Evolutionary conservation across 2,113 vertebrate species (phyloP).

Genomic region (Lasiurus borealis): DNA sequence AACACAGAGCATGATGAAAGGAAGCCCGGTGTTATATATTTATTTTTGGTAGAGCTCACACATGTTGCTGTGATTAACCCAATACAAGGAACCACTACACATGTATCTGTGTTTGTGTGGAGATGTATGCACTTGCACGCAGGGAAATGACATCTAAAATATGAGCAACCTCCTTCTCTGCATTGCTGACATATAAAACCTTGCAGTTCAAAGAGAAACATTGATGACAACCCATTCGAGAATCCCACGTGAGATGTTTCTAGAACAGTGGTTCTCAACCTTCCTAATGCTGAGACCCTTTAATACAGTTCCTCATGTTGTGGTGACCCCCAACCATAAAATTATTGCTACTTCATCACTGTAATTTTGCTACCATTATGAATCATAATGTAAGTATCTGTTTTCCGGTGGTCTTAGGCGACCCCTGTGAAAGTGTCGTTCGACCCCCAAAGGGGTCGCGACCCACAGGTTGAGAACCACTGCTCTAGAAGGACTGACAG

Average conservation of each 20-base stretch:
- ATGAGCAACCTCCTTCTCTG: neutral
- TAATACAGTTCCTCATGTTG: too few relatives aligned
- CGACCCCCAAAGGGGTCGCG: too few relatives aligned
- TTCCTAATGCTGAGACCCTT: too few relatives aligned
- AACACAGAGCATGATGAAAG: neutral
- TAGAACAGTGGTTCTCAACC: too few relatives aligned
- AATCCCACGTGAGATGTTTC: neutral
- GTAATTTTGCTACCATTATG: too few relatives aligned
- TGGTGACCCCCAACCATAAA: too few relatives aligned
- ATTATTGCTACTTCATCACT: too few relatives aligned
- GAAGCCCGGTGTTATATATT: neutral
- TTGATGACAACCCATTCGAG: neutral
- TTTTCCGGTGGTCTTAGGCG: too few relatives aligned
- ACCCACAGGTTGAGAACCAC: too few relatives aligned
- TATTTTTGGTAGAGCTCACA: neutral
- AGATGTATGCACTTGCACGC: fast-evolving
- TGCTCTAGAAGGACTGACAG: neutral
- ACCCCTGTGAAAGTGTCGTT: too few relatives aligned
- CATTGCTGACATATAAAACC: neutral
- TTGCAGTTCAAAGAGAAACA: neutral
- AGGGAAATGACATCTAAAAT: neutral
- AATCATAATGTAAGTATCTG: too few relatives aligned
- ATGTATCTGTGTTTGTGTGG: neutral
- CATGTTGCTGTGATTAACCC: neutral
- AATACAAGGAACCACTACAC: neutral